Evolutionary conservation across 2,888 invertebrate species (phyloP).

Genomic region (Pelosia muscerda): DNA sequence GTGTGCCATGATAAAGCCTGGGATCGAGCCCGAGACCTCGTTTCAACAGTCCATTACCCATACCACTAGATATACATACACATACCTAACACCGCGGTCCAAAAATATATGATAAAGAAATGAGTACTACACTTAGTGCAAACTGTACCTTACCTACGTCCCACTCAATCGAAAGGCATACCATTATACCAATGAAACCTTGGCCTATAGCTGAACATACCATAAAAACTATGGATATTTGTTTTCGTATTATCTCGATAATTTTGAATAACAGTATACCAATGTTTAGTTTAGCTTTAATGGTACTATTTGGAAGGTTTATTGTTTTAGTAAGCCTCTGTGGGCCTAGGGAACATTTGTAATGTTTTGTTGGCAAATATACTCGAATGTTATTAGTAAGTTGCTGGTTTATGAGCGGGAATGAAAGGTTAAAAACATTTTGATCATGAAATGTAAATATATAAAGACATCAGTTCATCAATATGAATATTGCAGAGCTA

Average conservation of each 20-base stretch:
- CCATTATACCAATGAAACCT: slow-evolving; percentile 34
- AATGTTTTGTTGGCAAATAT: slow-evolving; percentile 10
- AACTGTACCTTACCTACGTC: background rate
- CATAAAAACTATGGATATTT: slow-evolving; percentile 42
- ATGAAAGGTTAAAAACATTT: background rate
- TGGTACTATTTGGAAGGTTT: slow-evolving; percentile 14
- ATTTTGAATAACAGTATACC: slow-evolving; percentile 35
- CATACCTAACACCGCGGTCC: too few species aligned
- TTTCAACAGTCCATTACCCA: too few species aligned
- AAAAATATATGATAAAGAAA: background rate
- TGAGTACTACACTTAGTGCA: background rate
- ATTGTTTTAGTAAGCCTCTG: slow-evolving; percentile 14
- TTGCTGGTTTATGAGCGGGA: background rate
- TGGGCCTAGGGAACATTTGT: slow-evolving; percentile 6
- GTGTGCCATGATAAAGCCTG: too few species aligned
- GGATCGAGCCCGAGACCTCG: too few species aligned
- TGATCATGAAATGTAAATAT: background rate
- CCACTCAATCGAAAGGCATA: slow-evolving; percentile 32
- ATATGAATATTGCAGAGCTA: too few species aligned
- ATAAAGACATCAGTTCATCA: too few species aligned
- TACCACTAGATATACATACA: too few species aligned
- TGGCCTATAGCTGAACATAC: slow-evolving; percentile 34
- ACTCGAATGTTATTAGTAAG: slow-evolving; percentile 6
- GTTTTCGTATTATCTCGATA: slow-evolving; percentile 41
- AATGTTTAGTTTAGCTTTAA: slow-evolving; percentile 20